Evolutionary conservation across 2,888 invertebrate species (phyloP), one percentile per base, ranked within the genome.

Genomic region (Acrobasis suavella): DNA sequence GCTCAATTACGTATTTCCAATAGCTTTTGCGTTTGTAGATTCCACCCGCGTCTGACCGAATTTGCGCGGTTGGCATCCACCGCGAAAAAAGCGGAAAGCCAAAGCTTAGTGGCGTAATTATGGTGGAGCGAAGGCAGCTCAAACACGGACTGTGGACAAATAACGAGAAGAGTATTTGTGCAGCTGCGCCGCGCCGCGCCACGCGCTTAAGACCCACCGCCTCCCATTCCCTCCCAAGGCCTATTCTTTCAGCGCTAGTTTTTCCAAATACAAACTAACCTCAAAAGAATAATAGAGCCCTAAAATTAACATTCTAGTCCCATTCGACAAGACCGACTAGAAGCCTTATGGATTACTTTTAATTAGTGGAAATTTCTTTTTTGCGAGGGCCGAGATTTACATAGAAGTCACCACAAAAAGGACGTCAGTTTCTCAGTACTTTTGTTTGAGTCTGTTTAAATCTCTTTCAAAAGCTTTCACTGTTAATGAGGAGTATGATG

Each of bases 321-420:
- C 78, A 82, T 85, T 82, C 76, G 72, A 75, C 76, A 76, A 76
- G 77, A 83, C 81, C 79, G 78, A 76, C 78, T 77, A 73, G 79
- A 77, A 72, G 73, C 69, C 70, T 73, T 72, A 76, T 78, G 75
- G 81, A 80, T 82, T 81, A 83, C 81, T 84, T 89, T 87, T 88
- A 89, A 88, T 89, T 87, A 86, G 85, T 78, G 80, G 72, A 80
- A 83, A 82, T 83, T 54, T 81, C 78, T 85, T 85, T 85, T 83
- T 80, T 75, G 81, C 81, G 80, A 77, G 77, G 73, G 74, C 78
- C 77, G 82, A 83, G 83, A 86, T 89, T 89, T 87, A 87, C 86
- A 87, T 89, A 84, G 83, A 87, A 87, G 85, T 88, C 80, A 85
- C 87, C 86, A 82, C 86, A 89, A 87, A 87, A 88, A 85, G 80